Evolutionary conservation across 2,888 invertebrate genomes (phyloP).

Genomic region (Ornithoptera priamus): DNA sequence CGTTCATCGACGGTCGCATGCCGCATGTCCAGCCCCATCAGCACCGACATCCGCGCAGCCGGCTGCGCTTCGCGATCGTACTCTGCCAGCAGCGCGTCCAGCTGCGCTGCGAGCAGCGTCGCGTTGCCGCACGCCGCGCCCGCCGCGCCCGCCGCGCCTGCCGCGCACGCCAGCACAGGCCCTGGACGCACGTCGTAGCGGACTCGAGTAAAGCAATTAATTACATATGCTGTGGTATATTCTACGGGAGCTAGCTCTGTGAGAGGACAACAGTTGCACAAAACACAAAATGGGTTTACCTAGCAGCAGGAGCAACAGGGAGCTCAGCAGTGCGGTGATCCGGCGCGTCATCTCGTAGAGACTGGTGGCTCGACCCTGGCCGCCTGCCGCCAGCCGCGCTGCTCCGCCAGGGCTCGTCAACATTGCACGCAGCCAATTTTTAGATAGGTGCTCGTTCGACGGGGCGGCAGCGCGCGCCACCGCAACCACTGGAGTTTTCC

Average conservation of each 20-base stretch:
- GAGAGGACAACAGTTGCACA: too few relatives aligned
- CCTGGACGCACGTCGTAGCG: neutral
- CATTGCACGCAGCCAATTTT: too few relatives aligned
- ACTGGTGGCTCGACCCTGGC: constrained; percentile 18
- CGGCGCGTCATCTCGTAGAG: constrained; percentile 48
- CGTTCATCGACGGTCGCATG: constrained; percentile 85
- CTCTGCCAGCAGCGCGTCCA: constrained; percentile 65
- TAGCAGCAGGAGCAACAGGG: constrained; percentile 44
- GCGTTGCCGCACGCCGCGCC: constrained; percentile 47
- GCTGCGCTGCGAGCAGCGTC: constrained; percentile 49
- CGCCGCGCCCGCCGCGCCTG: neutral
- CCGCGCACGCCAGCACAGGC: neutral
- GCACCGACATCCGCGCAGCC: constrained; percentile 61
- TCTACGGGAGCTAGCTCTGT: too few relatives aligned
- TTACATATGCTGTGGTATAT: too few relatives aligned
- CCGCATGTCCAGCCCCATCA: constrained; percentile 77
- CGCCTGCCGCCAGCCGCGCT: constrained; percentile 24
- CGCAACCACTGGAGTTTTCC: too few relatives aligned
- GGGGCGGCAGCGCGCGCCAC: too few relatives aligned
- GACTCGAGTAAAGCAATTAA: too few relatives aligned
- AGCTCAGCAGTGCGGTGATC: constrained; percentile 33
- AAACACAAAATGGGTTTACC: constrained; percentile 19
- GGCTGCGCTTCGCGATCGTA: constrained; percentile 63
- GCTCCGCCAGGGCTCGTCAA: constrained; percentile 26
- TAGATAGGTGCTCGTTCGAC: too few relatives aligned